Conservation (phyloP, 2,888 invertebrate genomes). For the Epirrita christyi region DNA sequence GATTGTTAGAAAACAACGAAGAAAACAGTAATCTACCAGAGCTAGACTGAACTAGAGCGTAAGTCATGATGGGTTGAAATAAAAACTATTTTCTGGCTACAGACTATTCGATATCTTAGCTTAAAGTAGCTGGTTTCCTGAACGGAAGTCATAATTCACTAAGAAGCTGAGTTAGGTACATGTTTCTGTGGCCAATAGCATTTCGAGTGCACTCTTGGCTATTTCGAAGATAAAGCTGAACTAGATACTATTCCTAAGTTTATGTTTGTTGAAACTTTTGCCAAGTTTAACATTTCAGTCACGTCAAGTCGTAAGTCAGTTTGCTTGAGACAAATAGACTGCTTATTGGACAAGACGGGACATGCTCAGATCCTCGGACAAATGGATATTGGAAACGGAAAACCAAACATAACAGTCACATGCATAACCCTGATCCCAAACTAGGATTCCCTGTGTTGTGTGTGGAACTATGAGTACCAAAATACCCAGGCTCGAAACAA, state of each 20-base stretch:
- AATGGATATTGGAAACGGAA: not conserved
- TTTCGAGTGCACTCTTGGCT: conserved; percentile 5
- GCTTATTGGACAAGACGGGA: conserved; percentile 5
- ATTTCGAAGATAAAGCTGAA: conserved; percentile 3
- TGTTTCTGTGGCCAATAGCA: not conserved
- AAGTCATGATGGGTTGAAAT: not conserved
- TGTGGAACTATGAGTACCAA: no score
- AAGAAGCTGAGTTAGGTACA: conserved; percentile 3
- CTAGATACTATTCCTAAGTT: not conserved
- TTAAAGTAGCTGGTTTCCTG: not conserved
- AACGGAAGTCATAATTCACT: not conserved
- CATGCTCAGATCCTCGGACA: not conserved
- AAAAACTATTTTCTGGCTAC: not conserved
- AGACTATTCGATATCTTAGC: not conserved
- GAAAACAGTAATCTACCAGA: no score
- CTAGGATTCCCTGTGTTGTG: no score
- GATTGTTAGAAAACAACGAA: no score
- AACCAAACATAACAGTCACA: not conserved
- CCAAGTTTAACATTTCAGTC: conserved; percentile 4
- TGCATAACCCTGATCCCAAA: no score
- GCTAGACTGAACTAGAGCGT: no score
- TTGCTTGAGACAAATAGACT: conserved; percentile 18
- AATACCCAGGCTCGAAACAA: no score
- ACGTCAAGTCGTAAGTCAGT: conserved; percentile 17
- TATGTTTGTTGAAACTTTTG: not conserved